Base-by-base conservation (phyloP, 2,797 vertebrate species). In the Pseudopleuronectes americanus region DNA sequence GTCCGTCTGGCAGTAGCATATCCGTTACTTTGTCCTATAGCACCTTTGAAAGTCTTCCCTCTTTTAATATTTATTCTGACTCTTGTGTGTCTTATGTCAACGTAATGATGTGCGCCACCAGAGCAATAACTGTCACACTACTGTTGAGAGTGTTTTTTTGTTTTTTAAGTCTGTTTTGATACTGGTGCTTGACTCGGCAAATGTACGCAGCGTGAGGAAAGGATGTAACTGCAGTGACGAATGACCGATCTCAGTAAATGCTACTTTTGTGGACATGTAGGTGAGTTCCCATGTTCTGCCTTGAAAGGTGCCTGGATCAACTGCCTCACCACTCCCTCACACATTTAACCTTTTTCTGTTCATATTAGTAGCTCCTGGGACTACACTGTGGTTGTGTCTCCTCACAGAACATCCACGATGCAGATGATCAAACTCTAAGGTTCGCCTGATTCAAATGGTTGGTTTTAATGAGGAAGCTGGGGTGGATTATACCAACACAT, bases 81-180 rank as follows among this genome's bases (percentile, higher is more conserved):
- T 49, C 59, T 38, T 22, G 64, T 64, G 12, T 81, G n/a, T 83
- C 47, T 47, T 38, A 17, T 48, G 61, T 58, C 21, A 55, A 45
- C 51, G 21, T 51, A 60, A 23, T 66, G 19, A 65, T 52, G 1
- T 79, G 28, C 58, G 54, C 38, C 64, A 65, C 48, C 60, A 70
- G 70, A 87, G 81, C 83, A 92, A 90, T 92, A 90, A 86, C 63
- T 58, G 49, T 85, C 24, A 41, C 28, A 54, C 24, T 52, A 57
- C 57, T 66, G 49, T 75, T 69, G 19, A 77, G 66, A 67, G 38
- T 64, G 26, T 22, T 71, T 77, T 73, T 79, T 62, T 33, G n/a
- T 66, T 76, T 43, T 68, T 45, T 8, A 62, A 57, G 12, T 23
- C 31, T 3, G 16, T 59, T 77, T 67, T 74, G 51, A 74, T 54